Percentiles rank a stretch among this genome's conserved stretches.
Evolutionary conservation across 2,113 vertebrate genomes (phyloP).

Genomic region (Nerophis lumbriciformis): DNA sequence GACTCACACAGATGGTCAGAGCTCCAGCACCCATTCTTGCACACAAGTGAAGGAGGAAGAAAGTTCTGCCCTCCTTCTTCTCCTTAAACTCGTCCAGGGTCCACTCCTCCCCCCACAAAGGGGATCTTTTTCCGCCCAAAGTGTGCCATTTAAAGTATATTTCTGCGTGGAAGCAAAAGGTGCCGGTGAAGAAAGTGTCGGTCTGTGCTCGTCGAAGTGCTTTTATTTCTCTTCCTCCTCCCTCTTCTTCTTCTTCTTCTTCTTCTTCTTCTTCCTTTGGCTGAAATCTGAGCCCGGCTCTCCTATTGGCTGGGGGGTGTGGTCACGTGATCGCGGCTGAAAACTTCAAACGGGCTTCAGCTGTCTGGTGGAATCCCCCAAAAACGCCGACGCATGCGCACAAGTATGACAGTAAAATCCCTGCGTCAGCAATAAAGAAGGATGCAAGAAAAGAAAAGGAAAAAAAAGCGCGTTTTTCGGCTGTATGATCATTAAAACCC

Average conservation of each 20-base stretch:
- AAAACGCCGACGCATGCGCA: conserved; percentile 1
- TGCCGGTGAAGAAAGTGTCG: not conserved
- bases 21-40: conserved; percentile 87
- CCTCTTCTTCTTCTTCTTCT: conserved; percentile 37
- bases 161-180: conserved; percentile 2
- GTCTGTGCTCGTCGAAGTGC: not conserved
- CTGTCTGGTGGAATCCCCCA: not conserved
- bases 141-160: conserved; percentile 25
- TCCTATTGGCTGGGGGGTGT: conserved; percentile 53
- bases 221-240: conserved; percentile 39
- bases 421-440: not conserved
- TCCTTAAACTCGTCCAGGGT: conserved; percentile 42
- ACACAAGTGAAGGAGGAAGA: conserved; percentile 44
- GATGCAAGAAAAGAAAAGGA: not conserved
- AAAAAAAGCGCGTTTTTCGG: not conserved
- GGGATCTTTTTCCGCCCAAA: conserved; percentile 11
- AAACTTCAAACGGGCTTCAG: conserved; percentile 47
- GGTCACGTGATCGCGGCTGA: conserved; percentile 69
- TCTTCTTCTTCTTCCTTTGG: conserved; percentile 29
- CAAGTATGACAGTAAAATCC: not conserved
- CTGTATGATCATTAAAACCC: no score
- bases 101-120: conserved; percentile 26
- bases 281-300: conserved; percentile 72
- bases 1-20: conserved; percentile 88
- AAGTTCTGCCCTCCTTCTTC: conserved; percentile 29